These are phyloP conservation scores for Patella depressa DNA, from an alignment of 2,888 invertebrate species.

Conservation along the genomic window DNA sequence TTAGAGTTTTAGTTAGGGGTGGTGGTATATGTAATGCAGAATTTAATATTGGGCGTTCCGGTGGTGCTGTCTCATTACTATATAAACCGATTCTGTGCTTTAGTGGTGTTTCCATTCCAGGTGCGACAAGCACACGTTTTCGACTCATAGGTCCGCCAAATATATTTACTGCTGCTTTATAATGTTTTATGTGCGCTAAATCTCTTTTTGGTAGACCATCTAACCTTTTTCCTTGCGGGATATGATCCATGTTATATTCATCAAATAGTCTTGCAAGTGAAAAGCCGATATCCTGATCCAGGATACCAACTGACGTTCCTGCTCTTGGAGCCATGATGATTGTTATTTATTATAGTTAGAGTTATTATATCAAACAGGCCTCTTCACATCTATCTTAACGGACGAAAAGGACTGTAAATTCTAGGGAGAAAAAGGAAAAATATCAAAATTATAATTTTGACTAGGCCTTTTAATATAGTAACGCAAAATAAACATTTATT, in stretches of 20 bases:
- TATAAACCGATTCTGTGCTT: conserved; percentile 59
- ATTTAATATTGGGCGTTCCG: conserved; percentile 45
- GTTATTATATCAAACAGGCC: too few relatives aligned
- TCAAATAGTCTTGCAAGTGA: conserved; percentile 66
- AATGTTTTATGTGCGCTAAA: conserved; percentile 61
- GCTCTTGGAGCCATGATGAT: conserved; percentile 39
- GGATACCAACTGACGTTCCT: conserved; percentile 38
- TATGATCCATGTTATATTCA: conserved; percentile 63
- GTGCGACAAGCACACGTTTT: conserved; percentile 60
- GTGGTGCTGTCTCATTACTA: conserved; percentile 37
- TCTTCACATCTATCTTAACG: too few relatives aligned
- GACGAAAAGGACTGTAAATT: too few relatives aligned
- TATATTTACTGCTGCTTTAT: conserved; percentile 65
- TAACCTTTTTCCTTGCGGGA: conserved; percentile 62
- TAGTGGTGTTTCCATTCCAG: conserved; percentile 62
- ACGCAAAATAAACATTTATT: too few relatives aligned
- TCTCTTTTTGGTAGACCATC: conserved; percentile 59
- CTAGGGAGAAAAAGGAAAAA: too few relatives aligned
- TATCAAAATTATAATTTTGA: too few relatives aligned
- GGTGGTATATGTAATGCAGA: conserved; percentile 44
- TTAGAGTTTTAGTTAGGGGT: conserved; percentile 36
- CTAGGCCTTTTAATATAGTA: too few relatives aligned
- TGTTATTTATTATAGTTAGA: not conserved
- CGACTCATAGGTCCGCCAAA: conserved; percentile 65
- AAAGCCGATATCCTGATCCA: conserved; percentile 56